Base-by-base conservation (phyloP, 2,113 vertebrate genomes). In the Esox niger region DNA sequence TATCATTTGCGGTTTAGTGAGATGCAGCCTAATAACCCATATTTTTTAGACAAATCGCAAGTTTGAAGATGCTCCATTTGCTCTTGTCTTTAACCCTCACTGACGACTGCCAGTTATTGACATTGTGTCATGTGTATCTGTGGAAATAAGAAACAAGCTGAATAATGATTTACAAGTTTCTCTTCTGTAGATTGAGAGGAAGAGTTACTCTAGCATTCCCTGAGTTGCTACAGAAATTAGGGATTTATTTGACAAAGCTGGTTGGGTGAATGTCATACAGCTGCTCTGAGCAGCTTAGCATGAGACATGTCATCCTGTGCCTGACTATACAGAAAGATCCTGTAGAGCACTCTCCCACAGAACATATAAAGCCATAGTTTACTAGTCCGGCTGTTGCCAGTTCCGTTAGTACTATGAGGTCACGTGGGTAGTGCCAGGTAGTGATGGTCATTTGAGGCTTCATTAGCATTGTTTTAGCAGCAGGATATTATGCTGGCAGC, bases 241-340 rank as follows among this genome's bases (percentile, higher is more conserved):
- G 79, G 85, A 87, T 89, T 88, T 80, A 79, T 83, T 79, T 59
- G 32, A 13, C 63, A 86, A 88, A 84, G 79, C 35, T 61, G 80
- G 62, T 57, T 68, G 58, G 61, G 17, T 65, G 30, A 61, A 43
- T 27, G 25, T 63, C 30, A 47, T 64, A 63, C 62, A 62, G 59
- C 59, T 61, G 59, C 29, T 61, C 17, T 35, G 4, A 76, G 59
- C 13, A 64, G 66, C 73, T 76, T 73, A 73, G 20, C 20, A 38
- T n/a, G 2, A 15, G 15, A 63, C 56, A 38, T n/a, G 13, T 13
- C 3, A 64, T 15, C 4, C 27, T 68, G 55, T 35, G 55, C 61
- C 31, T 54, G 64, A 65, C 6, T 17, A 26, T 59, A 27, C 31
- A 30, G 13, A 31, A 46, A 30, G 55, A 7, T 1, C 6, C 23